Evolutionary conservation across 2,797 vertebrate species (phyloP).

Genomic region (Mionectes olivaceus): DNA sequence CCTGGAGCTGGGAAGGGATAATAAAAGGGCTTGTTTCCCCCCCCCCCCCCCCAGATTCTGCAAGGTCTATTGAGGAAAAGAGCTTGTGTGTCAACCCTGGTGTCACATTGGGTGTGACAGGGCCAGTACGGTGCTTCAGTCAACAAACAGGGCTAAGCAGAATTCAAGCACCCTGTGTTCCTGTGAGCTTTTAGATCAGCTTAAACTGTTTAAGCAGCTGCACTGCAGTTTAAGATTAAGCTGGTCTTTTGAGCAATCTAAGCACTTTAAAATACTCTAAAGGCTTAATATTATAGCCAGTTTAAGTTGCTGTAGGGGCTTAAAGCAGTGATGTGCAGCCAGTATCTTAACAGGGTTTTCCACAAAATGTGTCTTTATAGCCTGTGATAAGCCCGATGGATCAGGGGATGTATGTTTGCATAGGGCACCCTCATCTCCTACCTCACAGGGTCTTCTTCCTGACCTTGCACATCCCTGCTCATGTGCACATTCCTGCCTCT

Average conservation of each 20-base stretch:
- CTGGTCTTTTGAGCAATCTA: constrained; percentile 58
- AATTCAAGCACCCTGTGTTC: constrained; percentile 19
- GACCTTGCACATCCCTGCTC: background rate
- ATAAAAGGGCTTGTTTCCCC: background rate
- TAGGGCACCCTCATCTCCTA: background rate
- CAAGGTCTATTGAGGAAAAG: background rate
- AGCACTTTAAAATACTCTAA: constrained; percentile 66
- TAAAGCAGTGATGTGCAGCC: constrained; percentile 46
- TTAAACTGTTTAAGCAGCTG: constrained; percentile 69
- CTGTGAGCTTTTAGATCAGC: constrained; percentile 49
- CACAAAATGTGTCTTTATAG: constrained; percentile 13
- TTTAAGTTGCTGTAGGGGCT: constrained; percentile 58
- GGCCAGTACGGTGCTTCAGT: background rate
- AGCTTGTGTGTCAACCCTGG: background rate
- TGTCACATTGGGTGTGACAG: background rate
- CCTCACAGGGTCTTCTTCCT: background rate
- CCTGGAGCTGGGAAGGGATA: background rate
- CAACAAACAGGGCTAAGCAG: constrained; percentile 20
- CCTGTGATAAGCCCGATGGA: background rate
- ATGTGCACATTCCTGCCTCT: background rate
- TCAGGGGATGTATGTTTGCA: background rate
- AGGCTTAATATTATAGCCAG: constrained; percentile 64
- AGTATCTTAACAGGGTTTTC: constrained; percentile 29
- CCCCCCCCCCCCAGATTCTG: background rate
- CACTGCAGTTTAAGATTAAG: constrained; percentile 63